These are phyloP conservation scores for Ennomos quercinarius DNA, from an alignment of 2,888 invertebrate species.

Conservation along the genomic window DNA sequence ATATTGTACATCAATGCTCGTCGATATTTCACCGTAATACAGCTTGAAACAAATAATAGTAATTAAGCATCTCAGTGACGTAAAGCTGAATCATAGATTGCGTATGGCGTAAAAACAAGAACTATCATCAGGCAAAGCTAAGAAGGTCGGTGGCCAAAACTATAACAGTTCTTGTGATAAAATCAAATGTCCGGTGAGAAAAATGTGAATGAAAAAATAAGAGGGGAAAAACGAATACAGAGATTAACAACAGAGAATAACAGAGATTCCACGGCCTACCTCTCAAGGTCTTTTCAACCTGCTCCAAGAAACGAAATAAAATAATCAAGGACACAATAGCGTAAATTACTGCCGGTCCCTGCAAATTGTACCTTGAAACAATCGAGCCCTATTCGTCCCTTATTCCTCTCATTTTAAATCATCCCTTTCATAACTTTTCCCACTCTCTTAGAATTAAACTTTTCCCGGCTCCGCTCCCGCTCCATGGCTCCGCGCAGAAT, in stretches of 20 bases:
- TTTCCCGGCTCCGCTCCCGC: slow-evolving; percentile 19
- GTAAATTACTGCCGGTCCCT: slow-evolving; percentile 33
- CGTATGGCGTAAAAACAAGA: no score
- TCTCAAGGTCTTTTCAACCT: slow-evolving; percentile 11
- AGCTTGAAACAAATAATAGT: no score
- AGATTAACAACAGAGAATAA: no score
- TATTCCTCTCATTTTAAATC: slow-evolving; percentile 38
- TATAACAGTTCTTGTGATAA: no score
- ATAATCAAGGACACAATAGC: slow-evolving; percentile 35
- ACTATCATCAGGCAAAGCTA: no score
- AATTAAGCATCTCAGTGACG: no score
- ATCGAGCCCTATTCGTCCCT: slow-evolving; percentile 32
- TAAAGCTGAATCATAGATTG: no score
- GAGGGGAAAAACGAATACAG: no score
- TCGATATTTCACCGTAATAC: no score
- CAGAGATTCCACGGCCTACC: slow-evolving; percentile 5
- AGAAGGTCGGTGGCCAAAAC: no score
- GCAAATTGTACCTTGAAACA: slow-evolving; percentile 40
- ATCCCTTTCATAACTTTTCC: slow-evolving; percentile 45
- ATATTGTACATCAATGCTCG: no score
- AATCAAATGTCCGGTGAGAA: background rate
- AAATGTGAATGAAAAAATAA: background rate
- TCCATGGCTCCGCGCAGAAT: slow-evolving; percentile 31
- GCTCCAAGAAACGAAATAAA: slow-evolving; percentile 17
- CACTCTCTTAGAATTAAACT: slow-evolving; percentile 34